A percentile compares a stretch with the other conserved stretches of the same genome.
Conservation (phyloP, 2,888 invertebrate genomes). For the Caenorhabditis sp. region DNA sequence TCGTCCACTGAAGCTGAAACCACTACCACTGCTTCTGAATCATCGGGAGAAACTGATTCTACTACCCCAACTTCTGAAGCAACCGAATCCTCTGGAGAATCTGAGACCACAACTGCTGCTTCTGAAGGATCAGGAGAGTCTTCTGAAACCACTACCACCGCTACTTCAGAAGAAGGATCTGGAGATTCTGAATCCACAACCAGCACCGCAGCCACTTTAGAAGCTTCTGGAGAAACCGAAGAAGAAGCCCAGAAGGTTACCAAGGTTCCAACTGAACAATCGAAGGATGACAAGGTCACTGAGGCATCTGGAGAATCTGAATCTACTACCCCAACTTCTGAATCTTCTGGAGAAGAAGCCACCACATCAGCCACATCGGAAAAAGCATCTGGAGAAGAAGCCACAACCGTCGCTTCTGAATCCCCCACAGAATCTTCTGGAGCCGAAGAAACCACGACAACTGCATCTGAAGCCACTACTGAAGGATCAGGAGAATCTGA, state of each 20-base stretch:
- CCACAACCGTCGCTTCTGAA: not conserved
- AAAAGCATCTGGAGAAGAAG: slow-evolving; percentile 9
- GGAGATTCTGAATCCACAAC: slow-evolving; percentile 15
- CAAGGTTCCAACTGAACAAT: slow-evolving; percentile 10
- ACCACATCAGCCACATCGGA: slow-evolving; percentile 2
- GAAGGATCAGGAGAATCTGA: slow-evolving; percentile 23
- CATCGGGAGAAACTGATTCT: not conserved
- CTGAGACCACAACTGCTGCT: slow-evolving; percentile 10
- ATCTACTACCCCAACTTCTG: not conserved
- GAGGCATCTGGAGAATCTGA: not conserved
- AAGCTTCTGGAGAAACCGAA: slow-evolving; percentile 9
- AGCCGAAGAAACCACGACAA: slow-evolving; percentile 2
- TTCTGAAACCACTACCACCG: slow-evolving; percentile 11
- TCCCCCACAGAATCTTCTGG: not conserved
- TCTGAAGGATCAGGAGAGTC: slow-evolving; percentile 13
- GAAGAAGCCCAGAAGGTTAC: too few relatives aligned
- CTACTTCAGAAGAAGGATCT: slow-evolving; percentile 8
- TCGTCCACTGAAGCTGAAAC: not conserved
- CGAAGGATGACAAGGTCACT: not conserved
- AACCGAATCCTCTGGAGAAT: slow-evolving; percentile 13
- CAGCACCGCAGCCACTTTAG: not conserved
- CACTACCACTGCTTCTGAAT: not conserved
- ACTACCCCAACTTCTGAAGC: not conserved
- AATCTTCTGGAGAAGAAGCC: slow-evolving; percentile 20
- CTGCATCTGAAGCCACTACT: not conserved